Evolutionary conservation across 2,888 invertebrate species (phyloP).

Genomic region (Morpho deidamia): DNA sequence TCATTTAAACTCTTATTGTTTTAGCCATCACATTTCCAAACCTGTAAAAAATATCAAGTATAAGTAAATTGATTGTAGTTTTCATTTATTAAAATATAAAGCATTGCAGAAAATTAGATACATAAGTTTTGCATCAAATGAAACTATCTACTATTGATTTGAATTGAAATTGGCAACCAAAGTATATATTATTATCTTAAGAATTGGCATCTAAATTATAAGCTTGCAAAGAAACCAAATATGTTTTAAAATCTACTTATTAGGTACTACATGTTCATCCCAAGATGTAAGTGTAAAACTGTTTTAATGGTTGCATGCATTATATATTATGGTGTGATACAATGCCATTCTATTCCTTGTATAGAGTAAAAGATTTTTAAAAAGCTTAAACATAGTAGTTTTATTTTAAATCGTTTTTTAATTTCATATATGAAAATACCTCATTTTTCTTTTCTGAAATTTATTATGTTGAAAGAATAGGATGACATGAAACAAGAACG

Average conservation of each 20-base stretch:
- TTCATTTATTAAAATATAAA: too few relatives aligned
- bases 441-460: too few relatives aligned
- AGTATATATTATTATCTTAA: not conserved
- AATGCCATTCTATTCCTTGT: slow-evolving; percentile 41
- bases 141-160: not conserved
- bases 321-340: slow-evolving; percentile 20
- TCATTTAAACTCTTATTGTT: too few relatives aligned
- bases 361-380: too few relatives aligned
- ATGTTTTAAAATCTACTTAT: slow-evolving; percentile 27
- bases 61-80: too few relatives aligned
- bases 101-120: not conserved
- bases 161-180: slow-evolving; percentile 6
- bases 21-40: too few relatives aligned
- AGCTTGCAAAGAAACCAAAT: not conserved
- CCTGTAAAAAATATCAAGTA: too few relatives aligned
- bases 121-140: not conserved
- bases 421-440: too few relatives aligned
- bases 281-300: slow-evolving; percentile 36
- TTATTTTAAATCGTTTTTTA: too few relatives aligned
- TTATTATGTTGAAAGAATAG: too few relatives aligned
- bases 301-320: slow-evolving; percentile 35
- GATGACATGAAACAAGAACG: too few relatives aligned
- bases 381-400: too few relatives aligned
- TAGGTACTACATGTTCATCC: slow-evolving; percentile 33
- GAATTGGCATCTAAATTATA: not conserved